Percentiles rank a stretch among this genome's conserved stretches.
Evolutionary conservation across 2,113 vertebrate species (phyloP).

Genomic region (Pampusana beccarii): DNA sequence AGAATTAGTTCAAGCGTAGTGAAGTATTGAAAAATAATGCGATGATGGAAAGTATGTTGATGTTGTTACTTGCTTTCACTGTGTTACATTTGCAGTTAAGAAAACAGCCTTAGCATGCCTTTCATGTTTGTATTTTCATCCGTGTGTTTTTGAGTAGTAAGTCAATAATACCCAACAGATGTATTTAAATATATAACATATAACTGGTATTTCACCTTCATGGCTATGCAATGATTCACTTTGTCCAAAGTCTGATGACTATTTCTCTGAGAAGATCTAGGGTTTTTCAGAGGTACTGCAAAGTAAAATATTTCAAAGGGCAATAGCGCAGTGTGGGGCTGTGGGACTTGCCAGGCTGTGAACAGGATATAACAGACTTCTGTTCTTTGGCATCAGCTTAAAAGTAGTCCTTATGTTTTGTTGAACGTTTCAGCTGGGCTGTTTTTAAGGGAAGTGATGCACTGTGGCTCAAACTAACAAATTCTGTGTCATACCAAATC

Average conservation of each 20-base stretch:
- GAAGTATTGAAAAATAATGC: background rate
- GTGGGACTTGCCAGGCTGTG: background rate
- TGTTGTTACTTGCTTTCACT: background rate
- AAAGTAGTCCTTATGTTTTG: background rate
- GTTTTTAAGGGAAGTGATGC: background rate
- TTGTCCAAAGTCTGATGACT: background rate
- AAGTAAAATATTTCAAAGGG: background rate
- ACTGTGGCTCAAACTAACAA: background rate
- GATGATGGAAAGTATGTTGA: rapidly evolving
- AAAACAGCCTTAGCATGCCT: background rate
- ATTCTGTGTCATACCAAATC: background rate
- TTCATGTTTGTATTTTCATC: background rate
- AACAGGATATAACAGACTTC: background rate
- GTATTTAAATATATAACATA: background rate
- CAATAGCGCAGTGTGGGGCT: background rate
- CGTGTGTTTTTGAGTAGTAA: background rate
- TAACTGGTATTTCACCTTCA: background rate
- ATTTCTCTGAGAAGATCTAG: background rate
- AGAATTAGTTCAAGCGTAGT: background rate
- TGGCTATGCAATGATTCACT: background rate
- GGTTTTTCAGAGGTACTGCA: background rate
- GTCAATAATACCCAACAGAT: background rate
- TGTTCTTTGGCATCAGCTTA: background rate
- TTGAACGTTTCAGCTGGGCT: background rate
- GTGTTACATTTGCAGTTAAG: background rate